Base-by-base conservation (phyloP, 2,888 invertebrate genomes). In the Elgonia sp. region DNA sequence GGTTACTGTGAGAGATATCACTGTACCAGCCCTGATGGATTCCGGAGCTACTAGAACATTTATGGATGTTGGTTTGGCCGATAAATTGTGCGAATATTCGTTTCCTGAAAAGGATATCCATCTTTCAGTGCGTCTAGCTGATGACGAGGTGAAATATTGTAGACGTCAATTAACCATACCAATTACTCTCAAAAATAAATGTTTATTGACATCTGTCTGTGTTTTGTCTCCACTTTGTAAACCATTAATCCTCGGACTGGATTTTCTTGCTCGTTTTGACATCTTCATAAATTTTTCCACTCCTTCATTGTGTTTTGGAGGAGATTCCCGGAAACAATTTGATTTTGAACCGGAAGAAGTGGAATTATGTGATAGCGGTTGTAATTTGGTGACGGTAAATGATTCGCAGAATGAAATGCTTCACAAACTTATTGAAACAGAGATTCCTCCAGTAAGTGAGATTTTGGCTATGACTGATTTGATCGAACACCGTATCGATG, bases 1-100 rank as follows among this genome's bases (percentile, higher is more conserved):
- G 6, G 29, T 63, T 9, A 20, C 37, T 4, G 16, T 62, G 21
- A 10, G 0, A 10, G 60, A 18, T 63, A 10, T 18, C 9, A n/a
- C 1, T 0, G 16, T 63, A n/a, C 37, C 29, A 7, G 63, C 39
- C 1, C 4, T 63, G 40, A 12, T 63, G 4, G 63, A 63, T 40
- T 63, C 63, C 9, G 63, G 63, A 10, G 63, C 63, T 1, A 63
- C 40, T 40, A 39, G 63, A 6, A 63, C 63, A 8, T 63, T 63
- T 63, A 9, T 63, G 0, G 20, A 20, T n/a, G 6, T n/a, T 39
- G n/a, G 16, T 63, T 1, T 63, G 1, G 63, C 7, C 5, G 14
- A 37, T 16, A 39, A 63, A 63, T n/a, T 63, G n/a, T n/a, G 7
- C 7, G 16, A 46, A 7, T 46, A 46, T 7, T 46, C 46, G 12